Conservation (phyloP, 2,797 vertebrate species). For the Euthynnus affinis region DNA sequence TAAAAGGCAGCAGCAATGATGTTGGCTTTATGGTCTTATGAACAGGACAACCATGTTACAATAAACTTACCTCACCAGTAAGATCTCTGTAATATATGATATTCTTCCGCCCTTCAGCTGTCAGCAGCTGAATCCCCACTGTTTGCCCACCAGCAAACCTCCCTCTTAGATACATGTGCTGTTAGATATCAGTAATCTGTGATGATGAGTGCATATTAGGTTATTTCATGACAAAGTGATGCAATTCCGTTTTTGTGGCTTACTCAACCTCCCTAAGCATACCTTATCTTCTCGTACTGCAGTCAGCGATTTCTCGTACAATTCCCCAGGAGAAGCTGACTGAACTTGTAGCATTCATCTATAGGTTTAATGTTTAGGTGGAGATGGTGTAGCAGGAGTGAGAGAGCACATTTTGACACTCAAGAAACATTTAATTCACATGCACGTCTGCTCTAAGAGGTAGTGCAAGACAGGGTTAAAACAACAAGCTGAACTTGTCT, state of each 20-base stretch:
- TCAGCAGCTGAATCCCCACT: constrained; percentile 4
- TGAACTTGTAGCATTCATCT: not conserved
- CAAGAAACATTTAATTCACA: not conserved
- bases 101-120: not conserved
- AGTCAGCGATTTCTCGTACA: constrained; percentile 24
- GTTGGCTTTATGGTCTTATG: not conserved
- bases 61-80: not conserved
- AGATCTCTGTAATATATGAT: constrained; percentile 5
- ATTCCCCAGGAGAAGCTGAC: not conserved
- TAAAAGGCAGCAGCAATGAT: not conserved
- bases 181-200: constrained; percentile 10
- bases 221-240: constrained; percentile 22
- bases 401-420: not conserved
- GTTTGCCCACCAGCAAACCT: not conserved
- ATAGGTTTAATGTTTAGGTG: constrained; percentile 36
- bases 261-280: not conserved
- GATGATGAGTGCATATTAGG: constrained; percentile 16
- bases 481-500: not conserved
- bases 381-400: not conserved
- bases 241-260: constrained; percentile 28
- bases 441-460: not conserved
- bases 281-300: constrained; percentile 5
- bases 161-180: constrained; percentile 2
- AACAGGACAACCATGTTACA: not conserved
- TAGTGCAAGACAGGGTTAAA: not conserved